Evolutionary conservation across 2,888 invertebrate genomes (phyloP), one percentile per base, ranked within the genome.

Genomic region (Rhyacophila evoluta): DNA sequence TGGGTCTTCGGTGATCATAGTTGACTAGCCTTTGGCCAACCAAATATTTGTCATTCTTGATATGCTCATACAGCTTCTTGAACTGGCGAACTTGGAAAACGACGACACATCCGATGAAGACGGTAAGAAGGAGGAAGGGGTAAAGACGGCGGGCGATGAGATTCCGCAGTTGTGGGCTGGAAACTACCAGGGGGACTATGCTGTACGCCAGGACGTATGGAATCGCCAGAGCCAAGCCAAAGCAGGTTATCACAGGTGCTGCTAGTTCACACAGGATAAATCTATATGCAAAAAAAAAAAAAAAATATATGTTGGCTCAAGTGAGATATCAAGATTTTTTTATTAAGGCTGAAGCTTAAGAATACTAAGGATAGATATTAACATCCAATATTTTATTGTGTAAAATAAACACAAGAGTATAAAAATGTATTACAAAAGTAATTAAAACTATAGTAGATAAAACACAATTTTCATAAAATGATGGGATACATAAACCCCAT

Each of bases 31-130:
- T 91, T 84, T 98, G 96, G 0, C 99, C 99, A 11, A 99, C 98
- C 72, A 99, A 92, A 89, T 99, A 98, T 89, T 98, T 99, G 89
- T 99, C 99, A 88, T 99, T 99, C 89, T 98, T 98, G 85, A 99
- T 99, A 88, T 98, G 98, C 86, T 98, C 97, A 87, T 98, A 98
- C 15, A 99, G 89, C 85, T 97, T 95, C 84, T 93, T 94, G 89
- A 99, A 97, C 86, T 99, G 98, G 77, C 95, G 93, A 78, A 98
- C 93, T 91, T 99, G 97, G 85, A 98, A 94, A 81, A 92, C 91
- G 76, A 96, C 90, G 82, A 97, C 91, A 72, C 92, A 91, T 74
- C 92, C 88, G 73, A 94, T 88, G 75, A 94, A 87, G 72, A 92
- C 91, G 28, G 94, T 89, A 71, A 97, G 89, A 84, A 98, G 89